Percentiles rank a stretch among this genome's conserved stretches.
Conservation (phyloP, 1,140 invertebrate species). For the Tribolium castaneum region DNA sequence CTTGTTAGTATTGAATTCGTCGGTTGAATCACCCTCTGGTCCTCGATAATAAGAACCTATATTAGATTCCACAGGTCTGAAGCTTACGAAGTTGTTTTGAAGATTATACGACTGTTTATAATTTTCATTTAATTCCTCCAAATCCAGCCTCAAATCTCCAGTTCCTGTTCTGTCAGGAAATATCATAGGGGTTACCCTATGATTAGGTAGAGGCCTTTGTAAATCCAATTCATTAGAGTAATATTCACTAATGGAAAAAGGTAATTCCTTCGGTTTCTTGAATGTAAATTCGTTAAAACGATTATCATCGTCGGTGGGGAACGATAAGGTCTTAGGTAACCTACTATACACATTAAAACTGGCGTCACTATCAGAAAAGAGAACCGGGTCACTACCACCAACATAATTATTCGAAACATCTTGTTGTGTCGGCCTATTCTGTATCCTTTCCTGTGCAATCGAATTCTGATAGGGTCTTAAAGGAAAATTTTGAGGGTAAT, state of each 20-base stretch:
- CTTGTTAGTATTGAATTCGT: background rate
- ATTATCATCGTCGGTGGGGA: constrained; percentile 39
- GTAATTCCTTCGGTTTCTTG: constrained; percentile 48
- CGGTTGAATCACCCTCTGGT: background rate
- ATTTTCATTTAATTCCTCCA: constrained; percentile 44
- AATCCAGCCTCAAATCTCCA: constrained; percentile 62
- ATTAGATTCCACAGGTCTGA: constrained; percentile 4
- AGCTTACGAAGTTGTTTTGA: constrained; percentile 44
- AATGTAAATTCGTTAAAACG: constrained; percentile 27
- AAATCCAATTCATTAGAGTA: constrained; percentile 50
- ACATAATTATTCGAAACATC: constrained; percentile 30
- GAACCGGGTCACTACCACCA: background rate
- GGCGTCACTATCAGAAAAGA: constrained; percentile 36
- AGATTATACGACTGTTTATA: constrained; percentile 16
- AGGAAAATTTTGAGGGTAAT: constrained; percentile 40
- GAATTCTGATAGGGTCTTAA: constrained; percentile 1
- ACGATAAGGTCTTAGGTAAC: constrained; percentile 38
- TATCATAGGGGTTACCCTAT: constrained; percentile 57
- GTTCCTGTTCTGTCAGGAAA: constrained; percentile 65
- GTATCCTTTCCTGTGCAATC: constrained; percentile 51
- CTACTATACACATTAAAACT: constrained; percentile 14
- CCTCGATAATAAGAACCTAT: constrained; percentile 4
- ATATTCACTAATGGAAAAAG: constrained; percentile 29
- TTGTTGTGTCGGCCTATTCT: constrained; percentile 42
- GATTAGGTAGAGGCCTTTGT: constrained; percentile 55